These are phyloP conservation scores for Morbakka virulenta DNA, from an alignment of 30 jellyfish, hydroid and myxozoan genomes.

Conservation along the genomic window DNA sequence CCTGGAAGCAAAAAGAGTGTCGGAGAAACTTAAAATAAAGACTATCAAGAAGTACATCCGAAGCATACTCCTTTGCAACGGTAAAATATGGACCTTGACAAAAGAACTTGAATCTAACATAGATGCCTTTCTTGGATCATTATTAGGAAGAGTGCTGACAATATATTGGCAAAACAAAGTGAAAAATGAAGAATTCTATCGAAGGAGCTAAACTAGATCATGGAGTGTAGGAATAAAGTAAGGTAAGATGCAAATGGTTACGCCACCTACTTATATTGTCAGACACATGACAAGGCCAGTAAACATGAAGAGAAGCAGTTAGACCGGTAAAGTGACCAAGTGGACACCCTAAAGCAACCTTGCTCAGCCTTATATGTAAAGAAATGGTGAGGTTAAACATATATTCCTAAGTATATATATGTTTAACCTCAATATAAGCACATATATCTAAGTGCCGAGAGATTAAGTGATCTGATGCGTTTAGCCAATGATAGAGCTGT, in stretches of 20 bases:
- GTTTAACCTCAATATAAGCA: too few relatives aligned
- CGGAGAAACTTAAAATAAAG: neutral
- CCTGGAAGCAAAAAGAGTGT: neutral
- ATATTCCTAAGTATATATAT: too few relatives aligned
- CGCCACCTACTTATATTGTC: slow-evolving; percentile 1
- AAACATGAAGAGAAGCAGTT: neutral
- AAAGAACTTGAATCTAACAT: slow-evolving; percentile 8
- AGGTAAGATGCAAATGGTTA: slow-evolving; percentile 1
- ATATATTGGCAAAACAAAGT: neutral
- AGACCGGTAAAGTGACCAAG: too few relatives aligned
- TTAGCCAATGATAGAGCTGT: too few relatives aligned
- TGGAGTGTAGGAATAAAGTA: neutral
- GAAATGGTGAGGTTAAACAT: too few relatives aligned
- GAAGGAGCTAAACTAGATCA: neutral
- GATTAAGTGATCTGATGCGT: too few relatives aligned
- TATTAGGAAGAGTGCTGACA: neutral
- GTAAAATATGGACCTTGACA: slow-evolving; percentile 19
- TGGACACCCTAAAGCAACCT: too few relatives aligned
- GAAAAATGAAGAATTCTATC: slow-evolving; percentile 1
- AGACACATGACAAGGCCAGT: neutral
- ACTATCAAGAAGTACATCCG: neutral
- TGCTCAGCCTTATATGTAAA: too few relatives aligned
- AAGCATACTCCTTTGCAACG: slow-evolving; percentile 10
- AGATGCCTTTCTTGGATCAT: slow-evolving; percentile 13
- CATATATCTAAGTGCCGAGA: too few relatives aligned